A percentile compares a stretch with the other conserved stretches of the same genome.
phyloP scores from a whole-genome alignment of 30 jellyfish, hydroid and myxozoan species.

The Hydractinia echinata region DNA sequence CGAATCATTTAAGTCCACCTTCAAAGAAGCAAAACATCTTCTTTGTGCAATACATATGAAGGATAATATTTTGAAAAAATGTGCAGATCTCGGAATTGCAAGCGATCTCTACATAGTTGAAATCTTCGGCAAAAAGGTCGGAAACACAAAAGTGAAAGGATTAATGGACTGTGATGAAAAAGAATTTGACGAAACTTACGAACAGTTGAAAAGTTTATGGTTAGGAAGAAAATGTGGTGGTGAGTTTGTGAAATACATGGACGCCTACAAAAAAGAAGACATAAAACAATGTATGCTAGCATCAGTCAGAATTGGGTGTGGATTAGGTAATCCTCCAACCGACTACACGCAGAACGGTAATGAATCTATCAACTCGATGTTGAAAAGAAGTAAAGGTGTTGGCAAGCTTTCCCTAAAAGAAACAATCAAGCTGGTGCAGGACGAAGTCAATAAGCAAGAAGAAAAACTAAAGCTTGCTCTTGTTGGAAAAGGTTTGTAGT shows the following conservation, averaged over 20 bases:
- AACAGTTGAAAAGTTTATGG: constrained; percentile 19
- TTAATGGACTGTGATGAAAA: constrained; percentile 26
- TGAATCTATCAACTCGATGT: constrained; percentile 26
- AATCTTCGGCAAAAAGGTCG: constrained; percentile 22
- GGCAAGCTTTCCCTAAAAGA: constrained; percentile 29
- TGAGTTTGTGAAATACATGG: constrained; percentile 24
- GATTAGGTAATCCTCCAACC: constrained; percentile 43
- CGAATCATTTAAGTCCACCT: constrained; percentile 9
- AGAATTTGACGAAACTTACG: constrained; percentile 38
- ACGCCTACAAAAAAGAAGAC: constrained; percentile 13
- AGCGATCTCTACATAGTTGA: constrained; percentile 4
- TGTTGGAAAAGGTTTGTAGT: not conserved
- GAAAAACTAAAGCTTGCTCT: constrained; percentile 6
- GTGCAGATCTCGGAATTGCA: constrained; percentile 4
- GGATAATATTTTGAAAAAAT: constrained; percentile 34
- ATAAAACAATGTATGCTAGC: constrained; percentile 33
- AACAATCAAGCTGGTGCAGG: constrained; percentile 29
- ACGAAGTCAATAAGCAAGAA: constrained; percentile 30
- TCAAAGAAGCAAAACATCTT: constrained; percentile 27
- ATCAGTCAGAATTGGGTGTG: constrained; percentile 24
- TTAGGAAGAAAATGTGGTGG: constrained; percentile 16
- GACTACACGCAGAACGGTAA: not conserved
- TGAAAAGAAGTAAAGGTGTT: not conserved
- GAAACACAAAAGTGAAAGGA: constrained; percentile 34
- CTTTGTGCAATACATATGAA: constrained; percentile 41